phyloP scores from a whole-genome alignment of 2,797 vertebrate species.

The Zenarchopterus dispar region DNA sequence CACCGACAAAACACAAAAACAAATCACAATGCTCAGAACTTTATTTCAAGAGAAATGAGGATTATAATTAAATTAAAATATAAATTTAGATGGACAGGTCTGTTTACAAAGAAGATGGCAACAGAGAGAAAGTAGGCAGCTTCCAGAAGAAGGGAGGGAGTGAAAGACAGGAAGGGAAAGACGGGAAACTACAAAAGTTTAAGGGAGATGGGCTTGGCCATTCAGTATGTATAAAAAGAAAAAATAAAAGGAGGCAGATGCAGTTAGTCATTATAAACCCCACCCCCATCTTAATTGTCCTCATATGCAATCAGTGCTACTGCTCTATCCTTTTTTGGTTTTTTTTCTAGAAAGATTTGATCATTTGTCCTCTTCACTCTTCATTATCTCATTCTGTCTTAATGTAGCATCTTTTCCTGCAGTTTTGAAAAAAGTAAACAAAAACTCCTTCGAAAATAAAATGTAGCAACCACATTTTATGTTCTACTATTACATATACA shows the following conservation, averaged over 20 bases:
- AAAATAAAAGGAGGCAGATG: conserved; percentile 57
- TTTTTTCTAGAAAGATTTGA: conserved; percentile 66
- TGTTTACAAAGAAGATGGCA: conserved; percentile 57
- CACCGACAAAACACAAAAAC: conserved; percentile 16
- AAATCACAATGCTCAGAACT: conserved; percentile 80
- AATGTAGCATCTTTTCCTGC: conserved; percentile 84
- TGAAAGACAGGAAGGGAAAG: conserved; percentile 2
- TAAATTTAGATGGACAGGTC: conserved; percentile 76
- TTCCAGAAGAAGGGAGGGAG: conserved; percentile 35
- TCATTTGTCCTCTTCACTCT: conserved; percentile 37
- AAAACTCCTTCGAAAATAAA: conserved; percentile 87
- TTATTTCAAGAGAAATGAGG: conserved; percentile 89
- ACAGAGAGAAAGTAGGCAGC: conserved; percentile 35
- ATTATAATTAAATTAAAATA: conserved; percentile 87
- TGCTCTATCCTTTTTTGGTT: conserved; percentile 64
- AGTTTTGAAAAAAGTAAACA: conserved; percentile 85
- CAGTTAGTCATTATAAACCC: conserved; percentile 78
- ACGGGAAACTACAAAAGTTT: conserved; percentile 61
- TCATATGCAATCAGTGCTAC: conserved; percentile 76
- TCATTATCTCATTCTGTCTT: conserved; percentile 51
- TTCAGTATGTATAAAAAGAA: conserved; percentile 63
- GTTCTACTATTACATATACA: conserved; percentile 93
- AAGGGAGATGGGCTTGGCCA: conserved; percentile 52
- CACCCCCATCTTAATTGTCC: conserved; percentile 79
- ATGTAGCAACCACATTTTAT: conserved; percentile 88